Conservation (phyloP, 2,888 invertebrate species). For the Pyrocoelia pectoralis region DNA sequence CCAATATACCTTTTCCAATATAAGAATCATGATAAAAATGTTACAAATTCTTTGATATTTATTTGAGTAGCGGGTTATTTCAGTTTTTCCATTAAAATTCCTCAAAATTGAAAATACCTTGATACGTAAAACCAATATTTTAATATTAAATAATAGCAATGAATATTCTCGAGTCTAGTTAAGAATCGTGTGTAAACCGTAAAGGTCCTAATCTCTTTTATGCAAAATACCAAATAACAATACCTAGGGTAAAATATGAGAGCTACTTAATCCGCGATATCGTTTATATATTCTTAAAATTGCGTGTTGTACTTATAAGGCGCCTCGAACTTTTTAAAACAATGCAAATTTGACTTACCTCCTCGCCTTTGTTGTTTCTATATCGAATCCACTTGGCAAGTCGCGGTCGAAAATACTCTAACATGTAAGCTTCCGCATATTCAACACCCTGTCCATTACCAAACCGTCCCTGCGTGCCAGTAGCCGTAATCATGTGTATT, state of each 20-base stretch:
- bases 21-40: too few species aligned
- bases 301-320: not conserved
- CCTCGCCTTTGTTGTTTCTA: slow-evolving; percentile 75
- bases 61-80: too few species aligned
- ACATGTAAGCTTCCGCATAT: slow-evolving; percentile 82
- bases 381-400: slow-evolving; percentile 85
- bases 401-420: slow-evolving; percentile 86
- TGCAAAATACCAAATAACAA: not conserved
- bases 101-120: too few species aligned
- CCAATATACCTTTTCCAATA: too few species aligned
- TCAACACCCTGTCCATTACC: slow-evolving; percentile 92
- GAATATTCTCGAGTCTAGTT: too few species aligned
- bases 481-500: slow-evolving; percentile 84
- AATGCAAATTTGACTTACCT: slow-evolving; percentile 67
- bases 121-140: too few species aligned
- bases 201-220: too few species aligned
- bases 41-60: too few species aligned
- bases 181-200: too few species aligned
- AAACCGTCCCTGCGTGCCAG: slow-evolving; percentile 88
- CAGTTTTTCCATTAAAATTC: too few species aligned
- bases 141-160: too few species aligned
- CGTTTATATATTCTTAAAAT: not conserved
- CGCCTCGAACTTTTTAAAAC: not conserved
- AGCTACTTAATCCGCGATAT: not conserved
- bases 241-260: not conserved